A percentile compares a stretch with the other conserved stretches of the same genome.
These are phyloP conservation scores for Trichopoda pennipes DNA, from an alignment of 2,888 invertebrate species.

Conservation along the genomic window DNA sequence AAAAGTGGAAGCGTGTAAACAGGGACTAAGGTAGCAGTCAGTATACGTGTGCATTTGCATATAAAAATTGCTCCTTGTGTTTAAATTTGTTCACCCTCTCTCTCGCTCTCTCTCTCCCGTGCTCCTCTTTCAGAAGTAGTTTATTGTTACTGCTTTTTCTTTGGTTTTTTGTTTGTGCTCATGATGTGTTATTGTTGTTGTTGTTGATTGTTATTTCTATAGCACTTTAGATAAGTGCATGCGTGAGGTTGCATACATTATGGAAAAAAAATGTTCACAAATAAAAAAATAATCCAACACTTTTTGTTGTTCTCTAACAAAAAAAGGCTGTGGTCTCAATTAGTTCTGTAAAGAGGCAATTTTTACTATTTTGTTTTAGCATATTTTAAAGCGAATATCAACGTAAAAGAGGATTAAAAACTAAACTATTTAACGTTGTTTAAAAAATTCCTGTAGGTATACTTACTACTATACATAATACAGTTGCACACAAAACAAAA, in stretches of 20 bases:
- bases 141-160: no score
- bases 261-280: constrained; percentile 27
- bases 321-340: constrained; percentile 24
- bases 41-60: constrained; percentile 24
- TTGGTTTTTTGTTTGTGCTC: neutral
- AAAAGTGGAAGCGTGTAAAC: no score
- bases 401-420: neutral
- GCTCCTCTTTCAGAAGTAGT: neutral
- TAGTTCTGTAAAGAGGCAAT: constrained; percentile 33
- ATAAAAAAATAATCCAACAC: constrained; percentile 24
- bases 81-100: constrained; percentile 30
- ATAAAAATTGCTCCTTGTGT: constrained; percentile 36
- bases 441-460: no score
- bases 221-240: constrained; percentile 53
- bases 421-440: neutral
- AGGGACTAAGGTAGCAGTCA: no score
- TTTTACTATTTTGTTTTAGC: constrained; percentile 47
- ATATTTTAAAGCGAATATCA: constrained; percentile 8
- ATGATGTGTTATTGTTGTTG: neutral
- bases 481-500: no score
- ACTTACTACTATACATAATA: no score
- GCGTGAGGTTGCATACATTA: constrained; percentile 59
- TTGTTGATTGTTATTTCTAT: constrained; percentile 13
- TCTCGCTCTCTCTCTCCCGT: no score
- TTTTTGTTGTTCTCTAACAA: constrained; percentile 6